Base-by-base conservation (phyloP, 2,113 vertebrate genomes). In the Otocyon megalotis region DNA sequence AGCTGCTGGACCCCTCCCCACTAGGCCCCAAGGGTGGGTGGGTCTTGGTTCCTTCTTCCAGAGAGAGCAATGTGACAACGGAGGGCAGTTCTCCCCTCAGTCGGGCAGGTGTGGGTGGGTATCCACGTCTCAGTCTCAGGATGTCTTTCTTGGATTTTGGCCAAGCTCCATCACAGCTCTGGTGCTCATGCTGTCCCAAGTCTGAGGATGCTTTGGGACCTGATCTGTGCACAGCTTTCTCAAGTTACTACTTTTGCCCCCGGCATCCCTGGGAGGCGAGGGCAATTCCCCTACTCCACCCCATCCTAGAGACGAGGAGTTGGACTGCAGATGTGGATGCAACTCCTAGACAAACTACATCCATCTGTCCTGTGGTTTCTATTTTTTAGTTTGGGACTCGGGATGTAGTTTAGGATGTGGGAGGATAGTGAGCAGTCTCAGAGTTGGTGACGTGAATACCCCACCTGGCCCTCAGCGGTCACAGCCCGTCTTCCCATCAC, bases 121-220 rank as follows among this genome's bases (percentile, higher is more conserved):
- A 1, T n/a, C 54, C 12, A 7, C 37, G 28, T 83, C n/a, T 88
- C 17, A 2, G 9, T 19, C 48, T 50, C 4, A 24, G 76, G 24
- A 30, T 5, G 4, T 20, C 13, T 0, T 16, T 20, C 12, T 0
- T 26, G 32, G 30, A 19, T 19, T 37, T 19, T 56, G 30, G 16
- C 35, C 1, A 1, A 50, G 50, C 1, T 10, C 50, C 15, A 5
- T 50, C n/a, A 3, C 1, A 16, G 62, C 54, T 54, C 16, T 2
- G 28, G 62, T 14, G 4, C n/a, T 63, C 11, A 2, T 1, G 0
- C 72, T 37, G 11, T 9, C 60, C n/a, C 22, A 1, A 28, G n/a
- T 35, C 26, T 58, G 30, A 82, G 43, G 60, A 12, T 17, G 1
- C 54, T 56, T 24, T 48, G 48, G 50, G 10, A 56, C 14, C n/a